Conservation (phyloP, 2,888 invertebrate genomes). For the Anthrax anthrax region DNA sequence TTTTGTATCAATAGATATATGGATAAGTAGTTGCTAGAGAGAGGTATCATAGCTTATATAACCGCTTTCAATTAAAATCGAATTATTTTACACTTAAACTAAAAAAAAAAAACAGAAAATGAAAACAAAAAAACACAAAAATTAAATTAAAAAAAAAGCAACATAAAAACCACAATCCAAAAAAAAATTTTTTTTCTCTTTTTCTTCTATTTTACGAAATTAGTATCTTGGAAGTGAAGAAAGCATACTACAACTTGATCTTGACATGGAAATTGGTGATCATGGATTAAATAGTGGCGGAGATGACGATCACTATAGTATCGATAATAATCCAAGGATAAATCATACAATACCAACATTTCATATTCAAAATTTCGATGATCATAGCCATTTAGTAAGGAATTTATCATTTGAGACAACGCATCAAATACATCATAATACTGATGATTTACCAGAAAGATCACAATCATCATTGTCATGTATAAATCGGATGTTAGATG, state of each 20-base stretch:
- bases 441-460: slow-evolving; percentile 20
- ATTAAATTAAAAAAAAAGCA: neutral
- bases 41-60: too few species aligned
- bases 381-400: neutral
- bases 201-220: neutral
- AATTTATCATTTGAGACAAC: slow-evolving; percentile 9
- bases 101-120: too few species aligned
- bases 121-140: too few species aligned
- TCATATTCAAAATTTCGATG: slow-evolving; percentile 3
- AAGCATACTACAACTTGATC: slow-evolving; percentile 64
- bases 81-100: too few species aligned
- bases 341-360: slow-evolving; percentile 6
- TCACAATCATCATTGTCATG: slow-evolving; percentile 29
- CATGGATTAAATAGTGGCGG: slow-evolving; percentile 5
- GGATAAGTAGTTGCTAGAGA: too few species aligned
- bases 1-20: too few species aligned
- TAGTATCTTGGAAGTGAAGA: slow-evolving; percentile 75
- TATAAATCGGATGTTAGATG: slow-evolving; percentile 21
- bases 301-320: slow-evolving; percentile 27
- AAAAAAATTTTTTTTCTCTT: neutral
- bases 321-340: slow-evolving; percentile 20
- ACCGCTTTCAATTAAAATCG: too few species aligned
- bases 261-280: slow-evolving; percentile 37
- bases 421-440: slow-evolving; percentile 1
- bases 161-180: neutral